Evolutionary conservation across 2,888 invertebrate species (phyloP).

Genomic region (Ptilodon capucinus): DNA sequence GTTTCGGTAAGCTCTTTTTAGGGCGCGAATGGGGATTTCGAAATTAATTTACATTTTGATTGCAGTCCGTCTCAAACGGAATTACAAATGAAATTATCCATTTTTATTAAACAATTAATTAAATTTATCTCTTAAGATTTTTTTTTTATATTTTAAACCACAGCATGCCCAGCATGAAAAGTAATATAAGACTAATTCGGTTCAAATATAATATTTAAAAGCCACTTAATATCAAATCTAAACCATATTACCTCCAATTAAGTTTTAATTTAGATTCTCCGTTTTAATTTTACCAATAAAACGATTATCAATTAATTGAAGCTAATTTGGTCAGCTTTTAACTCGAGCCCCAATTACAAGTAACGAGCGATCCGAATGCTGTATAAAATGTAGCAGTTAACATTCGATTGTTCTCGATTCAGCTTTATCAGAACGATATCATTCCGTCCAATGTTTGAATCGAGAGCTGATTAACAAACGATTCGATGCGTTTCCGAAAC

Average conservation of each 20-base stretch:
- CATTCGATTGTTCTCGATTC: slow-evolving; percentile 35
- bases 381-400: slow-evolving; percentile 44
- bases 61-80: background rate
- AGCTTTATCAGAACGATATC: slow-evolving; percentile 26
- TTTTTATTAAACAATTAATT: background rate
- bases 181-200: no score
- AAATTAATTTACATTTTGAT: slow-evolving; percentile 26
- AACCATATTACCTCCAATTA: background rate
- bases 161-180: no score
- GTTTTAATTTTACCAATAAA: background rate
- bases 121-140: no score
- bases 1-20: slow-evolving; percentile 26
- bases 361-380: slow-evolving; percentile 35
- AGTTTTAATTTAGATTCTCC: background rate
- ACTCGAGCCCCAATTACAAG: slow-evolving; percentile 37
- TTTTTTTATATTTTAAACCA: no score
- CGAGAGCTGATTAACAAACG: slow-evolving; percentile 30
- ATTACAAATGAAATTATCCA: background rate
- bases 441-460: slow-evolving; percentile 24
- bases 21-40: slow-evolving; percentile 18
- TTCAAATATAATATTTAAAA: no score
- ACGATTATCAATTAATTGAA: background rate
- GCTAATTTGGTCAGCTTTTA: slow-evolving; percentile 8
- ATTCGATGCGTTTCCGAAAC: slow-evolving; percentile 17
- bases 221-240: background rate